These are phyloP conservation scores for Zeus faber DNA, from an alignment of 2,113 vertebrate species.

Conservation along the genomic window DNA sequence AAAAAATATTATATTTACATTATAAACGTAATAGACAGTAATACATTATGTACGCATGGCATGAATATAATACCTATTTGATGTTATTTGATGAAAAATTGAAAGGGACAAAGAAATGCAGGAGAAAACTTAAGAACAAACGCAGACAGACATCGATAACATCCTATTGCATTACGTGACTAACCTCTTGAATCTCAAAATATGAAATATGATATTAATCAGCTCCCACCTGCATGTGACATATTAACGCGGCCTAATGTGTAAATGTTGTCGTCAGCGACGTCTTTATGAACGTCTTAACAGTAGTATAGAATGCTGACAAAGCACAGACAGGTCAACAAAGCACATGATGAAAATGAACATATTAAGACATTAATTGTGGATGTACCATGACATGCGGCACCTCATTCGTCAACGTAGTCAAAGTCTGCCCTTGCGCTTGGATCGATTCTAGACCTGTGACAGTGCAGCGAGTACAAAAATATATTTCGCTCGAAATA, in stretches of 20 bases:
- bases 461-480: constrained; percentile 77
- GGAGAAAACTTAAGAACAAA: no score
- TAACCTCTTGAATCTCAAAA: no score
- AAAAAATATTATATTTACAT: constrained; percentile 51
- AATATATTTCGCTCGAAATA: constrained; percentile 87
- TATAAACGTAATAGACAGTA: constrained; percentile 32
- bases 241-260: constrained; percentile 31
- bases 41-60: constrained; percentile 24
- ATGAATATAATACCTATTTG: constrained; percentile 21
- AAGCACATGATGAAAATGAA: background rate
- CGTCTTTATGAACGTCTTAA: no score
- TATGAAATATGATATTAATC: no score
- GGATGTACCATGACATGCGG: constrained; percentile 7
- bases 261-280: constrained; percentile 12
- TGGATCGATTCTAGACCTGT: constrained; percentile 32
- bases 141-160: no score
- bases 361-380: constrained; percentile 15
- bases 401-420: constrained; percentile 27
- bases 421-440: constrained; percentile 41
- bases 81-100: no score
- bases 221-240: constrained; percentile 33
- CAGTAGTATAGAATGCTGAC: no score
- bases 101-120: no score
- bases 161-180: no score
- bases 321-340: no score